Percentiles rank a stretch among this genome's conserved stretches.
phyloP scores from a whole-genome alignment of 2,797 vertebrate species.

The Tragelaphus eurycerus region DNA sequence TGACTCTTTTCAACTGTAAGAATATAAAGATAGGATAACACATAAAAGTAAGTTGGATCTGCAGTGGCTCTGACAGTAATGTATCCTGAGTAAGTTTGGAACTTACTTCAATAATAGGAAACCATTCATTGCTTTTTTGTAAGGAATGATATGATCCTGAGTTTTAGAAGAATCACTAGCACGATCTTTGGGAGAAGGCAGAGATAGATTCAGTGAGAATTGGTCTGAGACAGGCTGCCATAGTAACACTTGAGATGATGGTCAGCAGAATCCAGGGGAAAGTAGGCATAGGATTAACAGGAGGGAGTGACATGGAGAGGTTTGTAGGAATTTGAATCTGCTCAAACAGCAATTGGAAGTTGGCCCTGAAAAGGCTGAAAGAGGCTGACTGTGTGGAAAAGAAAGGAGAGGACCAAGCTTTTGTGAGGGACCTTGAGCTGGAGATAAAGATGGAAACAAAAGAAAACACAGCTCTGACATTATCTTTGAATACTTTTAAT shows the following conservation, averaged over 20 bases:
- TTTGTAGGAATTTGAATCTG: not conserved
- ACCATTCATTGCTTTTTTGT: not conserved
- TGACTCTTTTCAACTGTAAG: not conserved
- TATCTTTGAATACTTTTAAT: not conserved
- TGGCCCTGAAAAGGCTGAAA: not conserved
- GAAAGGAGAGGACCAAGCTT: not conserved
- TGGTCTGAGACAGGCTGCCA: not conserved
- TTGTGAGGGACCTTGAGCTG: not conserved
- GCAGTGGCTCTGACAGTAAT: not conserved
- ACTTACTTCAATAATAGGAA: not conserved
- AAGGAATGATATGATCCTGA: not conserved
- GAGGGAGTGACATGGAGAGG: not conserved
- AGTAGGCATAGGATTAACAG: not conserved
- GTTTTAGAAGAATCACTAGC: not conserved
- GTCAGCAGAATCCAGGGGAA: not conserved
- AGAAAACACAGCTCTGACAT: not conserved
- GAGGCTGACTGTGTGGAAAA: not conserved
- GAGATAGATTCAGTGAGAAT: not conserved
- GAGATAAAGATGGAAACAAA: not conserved
- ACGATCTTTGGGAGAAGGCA: not conserved
- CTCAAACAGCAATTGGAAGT: not conserved
- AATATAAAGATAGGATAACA: not conserved
- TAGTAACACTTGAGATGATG: not conserved
- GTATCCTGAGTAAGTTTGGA: not conserved
- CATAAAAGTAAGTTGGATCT: not conserved